These are phyloP conservation scores for Drosophila greeni DNA, from an alignment of 2,888 invertebrate genomes.

Conservation along the genomic window DNA sequence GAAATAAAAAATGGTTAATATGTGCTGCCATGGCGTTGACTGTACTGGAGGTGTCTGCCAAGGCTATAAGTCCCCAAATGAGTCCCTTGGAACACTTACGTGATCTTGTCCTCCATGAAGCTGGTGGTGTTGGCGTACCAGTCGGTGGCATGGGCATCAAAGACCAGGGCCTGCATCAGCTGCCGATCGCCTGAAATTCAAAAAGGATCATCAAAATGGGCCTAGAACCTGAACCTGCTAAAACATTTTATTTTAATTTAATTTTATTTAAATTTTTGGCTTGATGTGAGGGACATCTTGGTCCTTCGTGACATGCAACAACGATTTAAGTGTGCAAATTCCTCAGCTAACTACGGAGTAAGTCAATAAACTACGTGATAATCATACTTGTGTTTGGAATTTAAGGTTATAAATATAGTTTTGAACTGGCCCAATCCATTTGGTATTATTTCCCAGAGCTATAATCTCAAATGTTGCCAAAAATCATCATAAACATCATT, in stretches of 20 bases:
- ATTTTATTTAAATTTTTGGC: background rate
- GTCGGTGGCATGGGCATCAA: slow-evolving; percentile 92
- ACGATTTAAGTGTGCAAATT: slow-evolving; percentile 62
- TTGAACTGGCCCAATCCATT: slow-evolving; percentile 21
- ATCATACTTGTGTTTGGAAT: slow-evolving; percentile 7
- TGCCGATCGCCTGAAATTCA: slow-evolving; percentile 87
- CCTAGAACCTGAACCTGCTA: too few species aligned
- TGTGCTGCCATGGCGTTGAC: slow-evolving; percentile 52
- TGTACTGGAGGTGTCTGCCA: slow-evolving; percentile 58
- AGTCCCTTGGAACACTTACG: slow-evolving; percentile 80
- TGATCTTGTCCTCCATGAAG: slow-evolving; percentile 84
- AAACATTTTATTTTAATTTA: too few species aligned
- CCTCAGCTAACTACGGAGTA: slow-evolving; percentile 62
- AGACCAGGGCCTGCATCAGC: slow-evolving; percentile 90
- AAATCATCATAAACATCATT: too few species aligned
- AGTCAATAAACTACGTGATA: slow-evolving; percentile 13
- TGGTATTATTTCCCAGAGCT: slow-evolving; percentile 3
- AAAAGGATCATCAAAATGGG: slow-evolving; percentile 26
- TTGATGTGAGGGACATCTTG: slow-evolving; percentile 1
- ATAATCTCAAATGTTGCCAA: background rate
- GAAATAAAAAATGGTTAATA: slow-evolving; percentile 66
- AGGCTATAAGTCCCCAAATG: slow-evolving; percentile 6
- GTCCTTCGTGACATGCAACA: slow-evolving; percentile 33
- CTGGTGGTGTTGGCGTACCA: slow-evolving; percentile 91
- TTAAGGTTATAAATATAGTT: slow-evolving; percentile 1